Evolutionary conservation across 2,113 vertebrate genomes (phyloP).

Genomic region (Nerophis ophidion): DNA sequence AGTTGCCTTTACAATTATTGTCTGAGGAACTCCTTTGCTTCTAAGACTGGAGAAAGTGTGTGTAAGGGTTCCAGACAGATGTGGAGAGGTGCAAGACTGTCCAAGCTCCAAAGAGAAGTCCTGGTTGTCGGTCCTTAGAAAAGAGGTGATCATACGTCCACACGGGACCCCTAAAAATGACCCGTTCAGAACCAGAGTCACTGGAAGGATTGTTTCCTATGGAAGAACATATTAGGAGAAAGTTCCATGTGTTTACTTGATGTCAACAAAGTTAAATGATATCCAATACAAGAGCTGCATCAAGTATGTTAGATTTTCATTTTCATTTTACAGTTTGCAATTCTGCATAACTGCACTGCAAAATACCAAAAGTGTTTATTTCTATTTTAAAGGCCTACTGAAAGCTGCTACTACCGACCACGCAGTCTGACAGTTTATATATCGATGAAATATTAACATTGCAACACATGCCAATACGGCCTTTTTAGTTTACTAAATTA

Average conservation of each 20-base stretch:
- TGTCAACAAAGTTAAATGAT: too few species aligned
- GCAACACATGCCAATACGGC: too few species aligned
- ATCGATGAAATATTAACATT: too few species aligned
- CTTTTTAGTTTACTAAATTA: too few species aligned
- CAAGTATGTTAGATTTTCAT: too few species aligned
- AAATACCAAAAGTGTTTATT: too few species aligned
- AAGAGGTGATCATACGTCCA: constrained; percentile 43
- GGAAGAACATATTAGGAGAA: neutral
- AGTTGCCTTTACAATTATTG: constrained; percentile 49
- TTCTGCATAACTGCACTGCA: too few species aligned
- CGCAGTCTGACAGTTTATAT: too few species aligned
- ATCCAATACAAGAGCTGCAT: too few species aligned
- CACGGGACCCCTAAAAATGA: constrained; percentile 55
- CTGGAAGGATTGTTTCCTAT: constrained; percentile 64
- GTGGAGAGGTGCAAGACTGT: constrained; percentile 53
- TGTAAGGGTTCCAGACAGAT: constrained; percentile 57
- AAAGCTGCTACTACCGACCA: too few species aligned
- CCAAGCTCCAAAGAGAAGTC: constrained; percentile 58
- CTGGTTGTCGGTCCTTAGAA: constrained; percentile 59
- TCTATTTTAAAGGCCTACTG: too few species aligned
- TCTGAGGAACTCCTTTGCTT: constrained; percentile 62
- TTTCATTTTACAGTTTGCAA: too few species aligned
- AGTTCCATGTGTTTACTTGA: neutral
- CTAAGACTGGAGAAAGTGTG: constrained; percentile 65
- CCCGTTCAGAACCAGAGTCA: constrained; percentile 50